Evolutionary conservation across 2,888 invertebrate species (phyloP).

Genomic region (Eupithecia pulchellata): DNA sequence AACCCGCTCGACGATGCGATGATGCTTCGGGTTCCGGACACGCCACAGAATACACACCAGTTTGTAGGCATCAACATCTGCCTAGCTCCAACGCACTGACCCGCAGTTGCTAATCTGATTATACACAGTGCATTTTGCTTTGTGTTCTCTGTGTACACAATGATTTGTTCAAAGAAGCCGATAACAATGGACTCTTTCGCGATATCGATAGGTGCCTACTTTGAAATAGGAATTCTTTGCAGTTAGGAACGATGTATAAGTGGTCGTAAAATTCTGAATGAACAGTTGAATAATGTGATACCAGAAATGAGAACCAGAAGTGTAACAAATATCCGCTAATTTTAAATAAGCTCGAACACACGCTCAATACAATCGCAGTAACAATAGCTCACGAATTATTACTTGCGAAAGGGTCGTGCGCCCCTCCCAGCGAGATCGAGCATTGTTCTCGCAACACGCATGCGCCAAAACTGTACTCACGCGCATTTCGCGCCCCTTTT

Average conservation of each 20-base stretch:
- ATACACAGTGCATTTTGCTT: slow-evolving; percentile 65
- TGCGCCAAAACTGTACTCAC: slow-evolving; percentile 55
- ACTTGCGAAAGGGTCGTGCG: slow-evolving; percentile 61
- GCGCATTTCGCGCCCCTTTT: slow-evolving; percentile 49
- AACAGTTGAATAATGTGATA: slow-evolving; percentile 20
- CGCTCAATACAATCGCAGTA: slow-evolving; percentile 47
- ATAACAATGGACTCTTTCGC: slow-evolving; percentile 41
- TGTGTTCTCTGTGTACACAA: slow-evolving; percentile 48
- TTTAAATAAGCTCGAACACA: slow-evolving; percentile 49
- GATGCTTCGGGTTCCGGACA: slow-evolving; percentile 44
- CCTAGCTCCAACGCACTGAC: slow-evolving; percentile 71
- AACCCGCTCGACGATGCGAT: slow-evolving; percentile 46
- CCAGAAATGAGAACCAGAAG: slow-evolving; percentile 32
- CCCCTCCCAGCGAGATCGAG: slow-evolving; percentile 52
- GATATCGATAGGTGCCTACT: slow-evolving; percentile 11
- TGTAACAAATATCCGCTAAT: slow-evolving; percentile 36
- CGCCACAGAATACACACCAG: slow-evolving; percentile 28
- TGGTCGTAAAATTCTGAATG: slow-evolving; percentile 18
- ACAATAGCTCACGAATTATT: slow-evolving; percentile 56
- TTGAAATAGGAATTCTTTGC: slow-evolving; percentile 11
- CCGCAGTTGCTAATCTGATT: slow-evolving; percentile 78
- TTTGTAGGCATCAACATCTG: slow-evolving; percentile 45
- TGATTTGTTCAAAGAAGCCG: slow-evolving; percentile 48
- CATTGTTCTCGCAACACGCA: slow-evolving; percentile 58
- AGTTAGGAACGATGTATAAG: slow-evolving; percentile 16